Evolutionary conservation across 2,113 vertebrate species (phyloP).

Genomic region (Xiphias gladius): DNA sequence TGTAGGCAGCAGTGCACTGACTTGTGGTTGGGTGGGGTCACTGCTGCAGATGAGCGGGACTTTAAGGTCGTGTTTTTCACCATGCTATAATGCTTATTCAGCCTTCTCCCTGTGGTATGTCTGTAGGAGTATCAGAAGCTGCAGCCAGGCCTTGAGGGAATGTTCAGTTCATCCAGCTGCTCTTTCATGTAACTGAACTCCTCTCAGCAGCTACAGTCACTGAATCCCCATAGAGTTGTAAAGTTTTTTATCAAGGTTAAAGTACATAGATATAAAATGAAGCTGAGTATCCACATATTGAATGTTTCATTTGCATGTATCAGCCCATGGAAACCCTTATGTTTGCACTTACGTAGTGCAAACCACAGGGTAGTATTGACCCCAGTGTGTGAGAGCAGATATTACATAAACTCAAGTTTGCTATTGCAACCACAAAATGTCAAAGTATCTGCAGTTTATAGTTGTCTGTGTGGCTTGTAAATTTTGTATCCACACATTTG

Average conservation of each 20-base stretch:
- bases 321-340: conserved; percentile 22
- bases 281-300: conserved; percentile 44
- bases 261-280: conserved; percentile 37
- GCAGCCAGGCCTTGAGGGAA: conserved; percentile 60
- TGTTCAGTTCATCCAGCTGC: conserved; percentile 72
- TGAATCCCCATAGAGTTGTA: conserved; percentile 41
- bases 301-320: conserved; percentile 37
- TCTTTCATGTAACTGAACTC: conserved; percentile 72
- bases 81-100: conserved; percentile 63
- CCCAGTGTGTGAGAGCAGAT: conserved; percentile 2
- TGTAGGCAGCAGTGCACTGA: not conserved
- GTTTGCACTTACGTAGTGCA: conserved; percentile 19
- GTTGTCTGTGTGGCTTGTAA: not conserved
- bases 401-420: not conserved
- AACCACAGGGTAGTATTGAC: not conserved
- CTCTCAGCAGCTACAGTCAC: conserved; percentile 41
- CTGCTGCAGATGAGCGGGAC: conserved; percentile 55
- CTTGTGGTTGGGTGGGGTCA: conserved; percentile 50
- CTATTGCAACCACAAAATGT: conserved; percentile 3
- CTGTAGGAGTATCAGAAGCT: conserved; percentile 64
- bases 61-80: conserved; percentile 65
- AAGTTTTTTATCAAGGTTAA: conserved; percentile 65
- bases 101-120: conserved; percentile 52
- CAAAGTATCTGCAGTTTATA: not conserved
- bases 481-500: not conserved